Base-by-base conservation (phyloP, 1,140 invertebrate genomes). In the Palaemon carinicauda region DNA sequence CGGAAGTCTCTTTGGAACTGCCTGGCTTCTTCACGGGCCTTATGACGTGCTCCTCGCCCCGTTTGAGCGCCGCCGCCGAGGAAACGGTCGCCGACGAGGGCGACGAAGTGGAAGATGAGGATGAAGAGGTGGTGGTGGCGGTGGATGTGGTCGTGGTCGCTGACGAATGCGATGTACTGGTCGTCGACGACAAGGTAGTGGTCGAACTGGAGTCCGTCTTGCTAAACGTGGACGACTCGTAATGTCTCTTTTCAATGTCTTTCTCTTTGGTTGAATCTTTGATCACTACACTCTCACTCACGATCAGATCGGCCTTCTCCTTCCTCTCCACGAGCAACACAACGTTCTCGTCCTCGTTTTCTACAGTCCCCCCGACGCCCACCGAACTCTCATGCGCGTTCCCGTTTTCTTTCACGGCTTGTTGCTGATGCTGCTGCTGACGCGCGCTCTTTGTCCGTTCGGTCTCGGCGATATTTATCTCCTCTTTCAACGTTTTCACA, bases 241-340 rank as follows among this genome's bases (percentile, higher is more conserved):
- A 41, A 41, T 41, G 41, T 41, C 41, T 41, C 41, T 41, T 41
- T 31, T 73, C 69, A 7, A 73, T 73, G 69, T 73, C 69, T 24
- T 85, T 85, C 82, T 85, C 82, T 41, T 79, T 85, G 3, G 41
- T 50, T 17, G 75, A 65, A 53, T 85, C 82, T 60, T 85, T 85
- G 15, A 85, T n/a, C 33, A 85, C 82, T n/a, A 85, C 82, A 79
- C 82, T 85, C 24, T 85, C 82, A 53, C 74, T 85, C 31, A 85
- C 82, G 21, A 85, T 85, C 56, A 85, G 50, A 19, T 85, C 82
- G 3, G 82, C 56, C 31, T 85, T 33, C 21, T 84, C 82, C 41
- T 85, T 85, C 75, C 71, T 85, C 56, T 82, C 80, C 12, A 82
- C n/a, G 3, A 51, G 33, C 10, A 71, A 65, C 14, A 78, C 74